These are phyloP conservation scores for Drosophila kuntzei DNA, from an alignment of 2,888 invertebrate genomes.

Conservation along the genomic window DNA sequence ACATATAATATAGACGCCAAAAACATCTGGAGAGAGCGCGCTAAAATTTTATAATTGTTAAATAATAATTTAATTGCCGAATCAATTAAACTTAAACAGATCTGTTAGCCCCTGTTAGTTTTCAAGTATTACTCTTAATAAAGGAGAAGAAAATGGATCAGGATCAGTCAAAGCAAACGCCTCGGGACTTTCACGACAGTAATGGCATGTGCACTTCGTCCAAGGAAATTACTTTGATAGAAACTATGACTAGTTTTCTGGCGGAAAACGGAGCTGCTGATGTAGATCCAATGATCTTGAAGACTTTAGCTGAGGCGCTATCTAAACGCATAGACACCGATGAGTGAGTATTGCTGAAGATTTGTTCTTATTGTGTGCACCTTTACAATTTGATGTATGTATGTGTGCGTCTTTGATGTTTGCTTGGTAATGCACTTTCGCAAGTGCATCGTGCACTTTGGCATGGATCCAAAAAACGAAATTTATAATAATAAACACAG, in stretches of 20 bases:
- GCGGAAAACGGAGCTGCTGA: conserved; percentile 78
- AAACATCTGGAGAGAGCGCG: conserved; percentile 70
- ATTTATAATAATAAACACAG: conserved; percentile 41
- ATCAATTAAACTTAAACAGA: background rate
- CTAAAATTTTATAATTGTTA: conserved; percentile 63
- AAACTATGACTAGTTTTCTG: conserved; percentile 80
- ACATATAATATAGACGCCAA: conserved; percentile 60
- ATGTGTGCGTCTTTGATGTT: conserved; percentile 44
- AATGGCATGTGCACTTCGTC: conserved; percentile 62
- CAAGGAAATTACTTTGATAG: conserved; percentile 74
- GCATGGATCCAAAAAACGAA: conserved; percentile 58
- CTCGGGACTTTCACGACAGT: conserved; percentile 55
- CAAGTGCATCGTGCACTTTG: conserved; percentile 57
- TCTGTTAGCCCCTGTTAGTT: background rate
- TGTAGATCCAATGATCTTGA: conserved; percentile 71
- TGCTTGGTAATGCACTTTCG: conserved; percentile 50
- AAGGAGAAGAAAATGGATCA: conserved; percentile 51
- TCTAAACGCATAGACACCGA: conserved; percentile 71
- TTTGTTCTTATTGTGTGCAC: conserved; percentile 30
- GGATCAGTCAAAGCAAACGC: conserved; percentile 61
- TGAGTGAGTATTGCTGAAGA: conserved; percentile 67
- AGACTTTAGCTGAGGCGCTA: conserved; percentile 77
- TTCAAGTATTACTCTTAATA: background rate
- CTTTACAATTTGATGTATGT: background rate
- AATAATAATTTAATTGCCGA: background rate